Conservation (phyloP, 2,888 invertebrate species). For the Drosophila suboccidentalis region DNA sequence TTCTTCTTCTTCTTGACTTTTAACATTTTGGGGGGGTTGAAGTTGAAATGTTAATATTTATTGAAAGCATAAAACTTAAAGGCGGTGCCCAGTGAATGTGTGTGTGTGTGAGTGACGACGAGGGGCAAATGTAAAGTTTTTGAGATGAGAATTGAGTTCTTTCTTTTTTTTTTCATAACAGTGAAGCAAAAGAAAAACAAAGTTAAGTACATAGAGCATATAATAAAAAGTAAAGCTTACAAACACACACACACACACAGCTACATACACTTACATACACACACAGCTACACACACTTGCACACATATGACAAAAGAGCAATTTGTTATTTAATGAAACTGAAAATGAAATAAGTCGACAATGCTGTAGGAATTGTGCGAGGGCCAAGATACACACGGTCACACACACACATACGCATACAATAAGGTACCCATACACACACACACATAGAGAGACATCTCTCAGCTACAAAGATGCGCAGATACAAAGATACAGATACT, state of each 20-base stretch:
- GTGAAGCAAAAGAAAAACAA: slow-evolving; percentile 18
- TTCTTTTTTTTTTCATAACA: slow-evolving; percentile 34
- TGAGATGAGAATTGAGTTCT: neutral
- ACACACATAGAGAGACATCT: neutral
- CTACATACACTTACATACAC: slow-evolving; percentile 6
- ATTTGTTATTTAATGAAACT: slow-evolving; percentile 81
- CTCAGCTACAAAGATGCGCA: slow-evolving; percentile 21
- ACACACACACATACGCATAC: slow-evolving; percentile 1
- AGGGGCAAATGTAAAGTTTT: slow-evolving; percentile 11
- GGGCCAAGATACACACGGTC: slow-evolving; percentile 19
- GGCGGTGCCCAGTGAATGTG: neutral
- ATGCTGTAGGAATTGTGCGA: slow-evolving; percentile 54
- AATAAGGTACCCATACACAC: neutral
- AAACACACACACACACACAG: slow-evolving; percentile 38
- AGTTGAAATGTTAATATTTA: slow-evolving; percentile 75
- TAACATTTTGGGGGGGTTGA: slow-evolving; percentile 18
- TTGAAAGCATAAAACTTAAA: slow-evolving; percentile 71
- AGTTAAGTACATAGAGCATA: slow-evolving; percentile 53
- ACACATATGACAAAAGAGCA: slow-evolving; percentile 55
- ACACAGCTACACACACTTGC: slow-evolving; percentile 10
- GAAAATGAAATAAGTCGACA: slow-evolving; percentile 76
- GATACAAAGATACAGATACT: slow-evolving; percentile 37
- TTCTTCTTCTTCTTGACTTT: neutral
- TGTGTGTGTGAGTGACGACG: neutral
- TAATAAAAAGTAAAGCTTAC: slow-evolving; percentile 69